Base-by-base conservation (phyloP, 2,888 invertebrate species). In the Sarcophaga carnaria region DNA sequence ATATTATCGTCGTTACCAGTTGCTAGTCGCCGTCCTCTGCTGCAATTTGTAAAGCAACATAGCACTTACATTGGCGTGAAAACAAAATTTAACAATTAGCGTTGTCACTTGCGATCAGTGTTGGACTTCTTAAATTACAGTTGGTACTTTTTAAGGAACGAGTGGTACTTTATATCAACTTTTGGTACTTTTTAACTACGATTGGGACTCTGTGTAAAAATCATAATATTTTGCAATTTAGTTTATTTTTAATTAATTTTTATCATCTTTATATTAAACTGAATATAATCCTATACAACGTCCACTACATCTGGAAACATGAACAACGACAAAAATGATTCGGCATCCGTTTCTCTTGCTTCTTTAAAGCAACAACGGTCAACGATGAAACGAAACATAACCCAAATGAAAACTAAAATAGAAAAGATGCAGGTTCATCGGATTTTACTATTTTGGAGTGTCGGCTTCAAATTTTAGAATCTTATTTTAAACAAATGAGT, bases 401-500 rank as follows among this genome's bases (percentile, higher is more conserved):
- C 74, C n/a, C 49, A 25, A n/a, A 79, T 84, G 14, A 74, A 75
- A 27, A 45, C 69, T 27, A 83, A 83, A 49, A 25, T 79, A 11
- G 79, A 79, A 45, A 70, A 59, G 79, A 79, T 20, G 80, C 20
- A 11, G 64, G 69, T 59, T 67, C 59, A 27, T 37, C n/a, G 5
- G 78, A 79, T 67, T 27, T 27, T 47, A 79, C 78, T 54, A 79
- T 78, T 69, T 70, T 80, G 17, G 80, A 80, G 74, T 84, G 84
- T 54, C 62, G 79, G n/a, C 69, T 84, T 4, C 63, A 84, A 74
- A 84, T 79, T 37, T 70, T 84, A 25, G 74, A 79, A 27, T 69
- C 80, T 20, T 70, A 84, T 70, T 80, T 84, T 17, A 84, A 84
- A 54, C 84, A 84, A 64, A 62, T 80, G 25, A 49, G 74, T 47